These are phyloP conservation scores for Asbolus verrucosus DNA, from an alignment of 1,140 invertebrate species.

Conservation along the genomic window DNA sequence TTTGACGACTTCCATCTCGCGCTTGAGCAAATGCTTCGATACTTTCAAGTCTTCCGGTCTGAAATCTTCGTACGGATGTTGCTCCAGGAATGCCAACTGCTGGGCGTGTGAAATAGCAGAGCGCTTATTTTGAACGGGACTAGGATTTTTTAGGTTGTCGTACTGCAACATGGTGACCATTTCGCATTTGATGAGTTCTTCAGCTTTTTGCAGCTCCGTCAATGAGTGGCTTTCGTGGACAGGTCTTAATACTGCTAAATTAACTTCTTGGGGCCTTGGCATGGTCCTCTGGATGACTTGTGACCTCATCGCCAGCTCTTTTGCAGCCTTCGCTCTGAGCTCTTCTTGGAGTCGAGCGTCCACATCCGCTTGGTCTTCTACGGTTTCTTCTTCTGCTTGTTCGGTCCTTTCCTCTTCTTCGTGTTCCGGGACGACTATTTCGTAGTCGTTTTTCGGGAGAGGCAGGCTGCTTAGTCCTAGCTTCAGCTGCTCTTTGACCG, in stretches of 20 bases:
- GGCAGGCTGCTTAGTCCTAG: constrained; percentile 85
- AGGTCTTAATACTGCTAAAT: constrained; percentile 83
- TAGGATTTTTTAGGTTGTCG: constrained; percentile 81
- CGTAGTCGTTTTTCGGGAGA: constrained; percentile 95
- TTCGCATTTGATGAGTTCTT: constrained; percentile 97
- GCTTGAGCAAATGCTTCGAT: constrained; percentile 77
- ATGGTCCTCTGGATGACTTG: constrained; percentile 89
- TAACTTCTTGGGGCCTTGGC: constrained; percentile 91
- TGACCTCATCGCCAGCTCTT: constrained; percentile 84
- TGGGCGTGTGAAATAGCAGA: constrained; percentile 71
- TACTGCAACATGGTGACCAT: constrained; percentile 97
- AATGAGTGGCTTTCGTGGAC: constrained; percentile 78
- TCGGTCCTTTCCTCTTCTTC: constrained; percentile 73
- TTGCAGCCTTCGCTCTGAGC: constrained; percentile 66
- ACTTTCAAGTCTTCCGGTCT: constrained; percentile 76
- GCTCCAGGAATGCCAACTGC: constrained; percentile 85
- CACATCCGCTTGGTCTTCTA: constrained; percentile 92
- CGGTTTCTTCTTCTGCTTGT: constrained; percentile 63
- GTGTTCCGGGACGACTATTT: constrained; percentile 95
- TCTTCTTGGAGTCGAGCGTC: constrained; percentile 79
- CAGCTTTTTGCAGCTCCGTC: constrained; percentile 93
- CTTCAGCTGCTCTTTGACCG: constrained; percentile 78
- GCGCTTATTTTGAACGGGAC: constrained; percentile 63
- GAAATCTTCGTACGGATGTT: constrained; percentile 86
- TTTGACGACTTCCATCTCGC: constrained; percentile 92